Percentiles rank a stretch among this genome's conserved stretches.
Conservation (phyloP, 2,888 invertebrate genomes). For the Eilema depressum region DNA sequence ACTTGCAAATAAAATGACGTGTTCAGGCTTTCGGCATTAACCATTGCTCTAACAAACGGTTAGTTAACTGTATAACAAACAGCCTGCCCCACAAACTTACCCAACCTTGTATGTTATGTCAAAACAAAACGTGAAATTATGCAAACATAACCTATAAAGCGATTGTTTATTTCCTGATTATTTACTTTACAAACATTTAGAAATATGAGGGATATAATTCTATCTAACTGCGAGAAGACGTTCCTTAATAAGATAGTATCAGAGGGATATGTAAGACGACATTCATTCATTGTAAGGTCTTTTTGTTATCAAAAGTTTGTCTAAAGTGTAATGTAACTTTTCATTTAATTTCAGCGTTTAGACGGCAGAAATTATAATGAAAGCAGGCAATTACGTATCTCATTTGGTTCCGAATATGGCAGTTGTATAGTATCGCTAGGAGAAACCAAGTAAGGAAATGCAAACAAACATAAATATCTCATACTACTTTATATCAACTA, state of each 20-base stretch:
- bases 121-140: conserved; percentile 25
- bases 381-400: conserved; percentile 90
- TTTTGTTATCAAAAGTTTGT: not conserved
- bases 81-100: not conserved
- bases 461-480: not conserved
- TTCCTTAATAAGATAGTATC: conserved; percentile 89
- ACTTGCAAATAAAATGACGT: too few species aligned
- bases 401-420: conserved; percentile 94
- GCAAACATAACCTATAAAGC: conserved; percentile 38
- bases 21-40: too few species aligned
- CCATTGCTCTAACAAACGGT: too few species aligned
- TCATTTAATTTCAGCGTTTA: conserved; percentile 87
- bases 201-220: conserved; percentile 88
- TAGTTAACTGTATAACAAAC: not conserved
- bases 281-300: conserved; percentile 10
- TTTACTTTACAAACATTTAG: not conserved
- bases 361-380: conserved; percentile 93
- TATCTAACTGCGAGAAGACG: conserved; percentile 91
- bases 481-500: not conserved
- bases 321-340: not conserved
- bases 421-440: conserved; percentile 92
- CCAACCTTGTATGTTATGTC: not conserved
- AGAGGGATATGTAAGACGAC: conserved; percentile 87
- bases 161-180: not conserved
- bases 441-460: conserved; percentile 89